Base-by-base conservation (phyloP, 2,113 vertebrate genomes). In the Silurus asotus region DNA sequence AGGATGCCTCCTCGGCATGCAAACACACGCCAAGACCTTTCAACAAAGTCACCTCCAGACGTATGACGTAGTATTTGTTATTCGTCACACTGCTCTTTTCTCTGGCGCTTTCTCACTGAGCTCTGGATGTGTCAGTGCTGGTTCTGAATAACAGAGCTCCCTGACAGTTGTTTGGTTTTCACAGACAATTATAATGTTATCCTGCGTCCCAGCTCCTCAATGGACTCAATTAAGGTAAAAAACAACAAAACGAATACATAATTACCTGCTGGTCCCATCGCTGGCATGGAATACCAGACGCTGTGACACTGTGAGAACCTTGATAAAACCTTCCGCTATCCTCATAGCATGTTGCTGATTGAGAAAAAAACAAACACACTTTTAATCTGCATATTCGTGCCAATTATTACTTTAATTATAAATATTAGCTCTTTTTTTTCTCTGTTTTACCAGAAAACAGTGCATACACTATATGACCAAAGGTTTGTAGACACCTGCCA, bases 261-360 rank as follows among this genome's bases (percentile, higher is more conserved):
- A 86, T 0, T 59, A 98, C 97, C 96, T 97, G 96, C 45, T 95
- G 93, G 4, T 91, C 94, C 97, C 97, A 98, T 45, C 93, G 94
- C 91, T 97, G 97, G 90, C 97, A 98, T 0, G 93, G 94, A 81
- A 93, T 93, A 45, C 95, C 96, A 0, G 96, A 97, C 76, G 87
- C 89, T 0, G 97, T 98, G 75, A 93, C 11, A 0, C 96, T 97
- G 62, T 91, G 45, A 0, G 23, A 89, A 23, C 97, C 97, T 90
- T 96, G 95, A 87, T 97, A 98, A 91, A 96, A 96, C 45, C 94
- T 94, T 0, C 97, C 97, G 88, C 92, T 95, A 62, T 95, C 95
- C 0, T 90, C 95, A 91, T 96, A 98, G 87, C 97, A 98, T 2
- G 91, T 93, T 23, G 90, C 97, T 97, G 90, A 83, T 19, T 49